A percentile compares a stretch with the other conserved stretches of the same genome.
phyloP scores from a whole-genome alignment of 2,797 vertebrate species.

The Typhlichthys subterraneus region DNA sequence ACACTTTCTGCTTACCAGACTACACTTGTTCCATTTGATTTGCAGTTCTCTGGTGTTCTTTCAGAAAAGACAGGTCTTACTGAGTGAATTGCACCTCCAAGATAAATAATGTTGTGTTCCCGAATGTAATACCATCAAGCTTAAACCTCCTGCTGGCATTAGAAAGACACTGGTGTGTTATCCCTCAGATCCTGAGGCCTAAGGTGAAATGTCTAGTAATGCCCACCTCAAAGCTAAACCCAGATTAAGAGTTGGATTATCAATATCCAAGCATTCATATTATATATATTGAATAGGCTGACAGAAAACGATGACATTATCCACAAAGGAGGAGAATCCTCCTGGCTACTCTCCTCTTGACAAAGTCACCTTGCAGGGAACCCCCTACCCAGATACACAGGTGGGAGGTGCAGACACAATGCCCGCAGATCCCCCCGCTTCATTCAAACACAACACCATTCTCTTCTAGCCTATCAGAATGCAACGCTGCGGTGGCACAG shows the following conservation, averaged over 20 bases:
- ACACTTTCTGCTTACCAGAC: conserved; percentile 4
- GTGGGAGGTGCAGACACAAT: conserved; percentile 11
- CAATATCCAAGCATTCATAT: not conserved
- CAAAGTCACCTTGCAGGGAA: not conserved
- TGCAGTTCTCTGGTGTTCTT: conserved; percentile 3
- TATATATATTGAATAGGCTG: not conserved
- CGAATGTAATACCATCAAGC: conserved; percentile 34
- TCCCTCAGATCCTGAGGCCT: conserved; percentile 10
- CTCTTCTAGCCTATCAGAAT: conserved; percentile 17
- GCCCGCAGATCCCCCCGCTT: conserved; percentile 12
- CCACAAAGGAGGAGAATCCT: not conserved
- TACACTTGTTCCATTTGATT: conserved; percentile 21
- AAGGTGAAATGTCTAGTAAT: not conserved
- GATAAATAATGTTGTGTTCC: conserved; percentile 16
- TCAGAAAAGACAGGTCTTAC: conserved; percentile 29
- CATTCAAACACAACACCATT: conserved; percentile 20
- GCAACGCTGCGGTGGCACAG: conserved; percentile 15
- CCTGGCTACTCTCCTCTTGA: conserved; percentile 12
- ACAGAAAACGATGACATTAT: not conserved
- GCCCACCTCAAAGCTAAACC: not conserved
- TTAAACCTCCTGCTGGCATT: conserved; percentile 13
- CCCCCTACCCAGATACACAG: conserved; percentile 20
- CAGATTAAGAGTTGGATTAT: not conserved
- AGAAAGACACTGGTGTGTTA: conserved; percentile 16
- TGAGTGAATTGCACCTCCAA: conserved; percentile 33